Percentiles rank a stretch among this genome's conserved stretches.
Evolutionary conservation across 1,140 invertebrate genomes (phyloP).

Genomic region (Glossosoma conforme): DNA sequence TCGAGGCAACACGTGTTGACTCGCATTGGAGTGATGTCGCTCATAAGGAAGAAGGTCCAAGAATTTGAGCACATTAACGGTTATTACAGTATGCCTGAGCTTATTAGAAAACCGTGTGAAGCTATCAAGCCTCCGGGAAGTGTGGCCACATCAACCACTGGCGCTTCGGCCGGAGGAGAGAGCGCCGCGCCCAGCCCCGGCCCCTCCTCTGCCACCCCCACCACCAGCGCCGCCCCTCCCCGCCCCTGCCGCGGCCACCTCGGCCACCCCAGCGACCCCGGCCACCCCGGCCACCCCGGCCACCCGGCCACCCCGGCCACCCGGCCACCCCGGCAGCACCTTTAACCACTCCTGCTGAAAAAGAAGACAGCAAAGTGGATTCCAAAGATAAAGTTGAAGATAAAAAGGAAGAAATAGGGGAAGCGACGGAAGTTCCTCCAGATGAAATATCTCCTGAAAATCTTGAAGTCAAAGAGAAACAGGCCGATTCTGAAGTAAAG

Average conservation of each 20-base stretch:
- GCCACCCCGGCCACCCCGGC: conserved; percentile 34
- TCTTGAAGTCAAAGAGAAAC: conserved; percentile 44
- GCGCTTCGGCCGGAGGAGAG: conserved; percentile 36
- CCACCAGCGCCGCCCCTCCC: conserved; percentile 42
- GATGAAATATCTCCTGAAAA: conserved; percentile 26
- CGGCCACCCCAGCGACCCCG: conserved; percentile 36
- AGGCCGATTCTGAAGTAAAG: conserved; percentile 23
- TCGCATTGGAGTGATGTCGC: conserved; percentile 97
- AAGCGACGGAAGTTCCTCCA: conserved; percentile 20
- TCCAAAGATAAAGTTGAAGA: conserved; percentile 35
- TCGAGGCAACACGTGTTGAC: conserved; percentile 97
- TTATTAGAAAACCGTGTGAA: conserved; percentile 76
- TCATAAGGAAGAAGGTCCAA: conserved; percentile 98
- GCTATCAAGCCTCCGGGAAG: conserved; percentile 51
- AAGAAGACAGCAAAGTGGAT: conserved; percentile 51
- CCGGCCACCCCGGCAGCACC: conserved; percentile 41
- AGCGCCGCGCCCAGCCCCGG: conserved; percentile 70
- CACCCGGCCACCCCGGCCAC: conserved; percentile 35
- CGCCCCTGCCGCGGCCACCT: conserved; percentile 36
- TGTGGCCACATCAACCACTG: conserved; percentile 32
- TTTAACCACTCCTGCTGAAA: conserved; percentile 28
- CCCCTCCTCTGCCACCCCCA: conserved; percentile 50
- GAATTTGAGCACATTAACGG: conserved; percentile 99
- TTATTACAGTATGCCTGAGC: conserved; percentile 94
- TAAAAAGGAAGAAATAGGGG: conserved; percentile 14